These are phyloP conservation scores for Eristalis pertinax DNA, from an alignment of 2,888 invertebrate genomes.

Conservation along the genomic window DNA sequence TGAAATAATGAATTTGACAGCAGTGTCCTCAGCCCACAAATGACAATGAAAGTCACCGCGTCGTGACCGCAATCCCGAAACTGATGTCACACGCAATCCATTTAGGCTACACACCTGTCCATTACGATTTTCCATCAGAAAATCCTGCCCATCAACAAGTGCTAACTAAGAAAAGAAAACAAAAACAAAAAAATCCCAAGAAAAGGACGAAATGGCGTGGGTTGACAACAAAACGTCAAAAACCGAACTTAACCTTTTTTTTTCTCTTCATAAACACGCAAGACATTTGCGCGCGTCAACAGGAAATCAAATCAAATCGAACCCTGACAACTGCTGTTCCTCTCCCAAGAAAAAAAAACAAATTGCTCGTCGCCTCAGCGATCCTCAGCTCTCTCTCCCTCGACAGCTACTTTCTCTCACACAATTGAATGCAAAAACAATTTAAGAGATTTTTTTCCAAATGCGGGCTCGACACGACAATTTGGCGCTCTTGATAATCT, in stretches of 20 bases:
- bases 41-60: not conserved
- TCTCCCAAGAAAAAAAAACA: too few species aligned
- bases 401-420: not conserved
- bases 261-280: not conserved
- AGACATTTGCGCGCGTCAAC: not conserved
- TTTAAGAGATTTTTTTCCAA: not conserved
- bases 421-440: too few species aligned
- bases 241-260: not conserved
- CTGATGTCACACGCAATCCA: not conserved
- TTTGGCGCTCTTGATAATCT: not conserved
- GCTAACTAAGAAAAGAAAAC: not conserved
- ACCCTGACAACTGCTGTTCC: too few species aligned
- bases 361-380: not conserved
- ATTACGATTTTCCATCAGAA: not conserved
- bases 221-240: not conserved
- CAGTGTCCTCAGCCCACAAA: not conserved
- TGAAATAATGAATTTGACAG: not conserved
- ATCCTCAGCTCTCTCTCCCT: not conserved
- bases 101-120: not conserved
- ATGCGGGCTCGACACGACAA: too few species aligned
- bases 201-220: not conserved
- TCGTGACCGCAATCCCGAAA: not conserved
- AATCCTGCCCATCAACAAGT: not conserved
- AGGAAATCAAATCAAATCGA: not conserved
- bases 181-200: not conserved